These are phyloP conservation scores for Andrena bicolor DNA, from an alignment of 2,888 invertebrate species.

Conservation along the genomic window DNA sequence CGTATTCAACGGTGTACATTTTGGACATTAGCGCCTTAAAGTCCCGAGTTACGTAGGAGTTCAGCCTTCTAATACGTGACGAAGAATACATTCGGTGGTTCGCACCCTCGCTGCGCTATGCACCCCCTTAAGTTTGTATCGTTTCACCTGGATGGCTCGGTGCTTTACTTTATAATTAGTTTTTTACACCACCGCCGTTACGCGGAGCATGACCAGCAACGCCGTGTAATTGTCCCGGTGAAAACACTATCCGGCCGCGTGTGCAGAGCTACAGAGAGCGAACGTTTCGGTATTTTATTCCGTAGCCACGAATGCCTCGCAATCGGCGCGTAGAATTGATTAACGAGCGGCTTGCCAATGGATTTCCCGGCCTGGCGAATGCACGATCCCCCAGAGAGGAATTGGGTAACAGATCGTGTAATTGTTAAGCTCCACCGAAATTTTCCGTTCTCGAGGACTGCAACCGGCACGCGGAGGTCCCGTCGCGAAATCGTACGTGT, in stretches of 20 bases:
- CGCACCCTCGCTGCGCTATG: too few species aligned
- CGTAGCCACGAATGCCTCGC: slow-evolving; percentile 34
- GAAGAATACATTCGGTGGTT: too few species aligned
- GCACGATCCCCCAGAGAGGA: slow-evolving; percentile 45
- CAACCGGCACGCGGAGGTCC: background rate
- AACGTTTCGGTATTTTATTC: slow-evolving; percentile 36
- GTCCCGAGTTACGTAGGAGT: too few species aligned
- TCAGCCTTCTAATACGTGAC: too few species aligned
- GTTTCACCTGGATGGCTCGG: too few species aligned
- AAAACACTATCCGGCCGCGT: background rate
- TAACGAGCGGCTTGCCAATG: slow-evolving; percentile 65
- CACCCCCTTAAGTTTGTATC: too few species aligned
- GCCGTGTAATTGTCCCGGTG: background rate
- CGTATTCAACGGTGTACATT: too few species aligned
- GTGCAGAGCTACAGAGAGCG: background rate
- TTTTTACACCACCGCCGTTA: background rate
- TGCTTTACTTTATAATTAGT: background rate
- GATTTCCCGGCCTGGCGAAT: slow-evolving; percentile 57
- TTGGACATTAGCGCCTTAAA: too few species aligned
- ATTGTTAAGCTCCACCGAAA: slow-evolving; percentile 67
- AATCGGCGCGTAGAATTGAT: slow-evolving; percentile 66
- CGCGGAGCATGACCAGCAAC: background rate
- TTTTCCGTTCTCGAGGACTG: slow-evolving; percentile 45
- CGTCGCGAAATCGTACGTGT: slow-evolving; percentile 13
- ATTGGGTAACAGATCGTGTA: slow-evolving; percentile 68